Conservation (phyloP, 1,140 invertebrate genomes). For the Nautilus pompilius region DNA sequence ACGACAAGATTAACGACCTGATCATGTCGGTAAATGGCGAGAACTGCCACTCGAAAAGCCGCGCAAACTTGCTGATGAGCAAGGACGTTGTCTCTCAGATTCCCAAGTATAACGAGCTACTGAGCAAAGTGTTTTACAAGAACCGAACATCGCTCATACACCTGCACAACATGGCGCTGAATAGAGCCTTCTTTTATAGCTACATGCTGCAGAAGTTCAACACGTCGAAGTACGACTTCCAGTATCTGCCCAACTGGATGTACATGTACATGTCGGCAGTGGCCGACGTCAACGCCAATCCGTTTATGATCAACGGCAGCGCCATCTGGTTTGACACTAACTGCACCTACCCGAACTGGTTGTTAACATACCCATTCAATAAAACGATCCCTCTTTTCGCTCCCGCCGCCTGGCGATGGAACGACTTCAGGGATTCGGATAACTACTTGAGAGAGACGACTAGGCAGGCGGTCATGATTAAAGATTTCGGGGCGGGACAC, state of each 20-base stretch:
- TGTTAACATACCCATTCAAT: constrained; percentile 88
- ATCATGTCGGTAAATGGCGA: constrained; percentile 74
- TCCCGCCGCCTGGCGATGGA: constrained; percentile 70
- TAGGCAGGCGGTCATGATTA: constrained; percentile 27
- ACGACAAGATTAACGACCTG: constrained; percentile 79
- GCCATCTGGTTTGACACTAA: constrained; percentile 91
- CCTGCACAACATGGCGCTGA: constrained; percentile 91
- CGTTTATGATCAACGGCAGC: constrained; percentile 79
- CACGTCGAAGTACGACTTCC: constrained; percentile 58
- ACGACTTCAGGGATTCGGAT: constrained; percentile 36
- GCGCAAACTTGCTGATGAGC: constrained; percentile 72
- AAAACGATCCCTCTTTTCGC: constrained; percentile 93
- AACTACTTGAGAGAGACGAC: constrained; percentile 43
- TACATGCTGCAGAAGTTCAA: constrained; percentile 72
- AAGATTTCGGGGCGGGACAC: constrained; percentile 56
- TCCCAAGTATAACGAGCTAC: constrained; percentile 90
- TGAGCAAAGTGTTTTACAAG: constrained; percentile 77
- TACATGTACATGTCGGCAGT: constrained; percentile 92
- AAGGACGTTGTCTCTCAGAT: constrained; percentile 81
- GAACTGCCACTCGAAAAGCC: constrained; percentile 83
- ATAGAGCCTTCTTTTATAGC: constrained; percentile 84
- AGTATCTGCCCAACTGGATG: constrained; percentile 92
- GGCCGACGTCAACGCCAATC: constrained; percentile 89
- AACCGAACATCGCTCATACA: constrained; percentile 91
- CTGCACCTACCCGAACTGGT: constrained; percentile 87